Percentiles rank a stretch among this genome's conserved stretches.
Conservation (phyloP, 2,113 vertebrate species). For the Cavia porcellus region DNA sequence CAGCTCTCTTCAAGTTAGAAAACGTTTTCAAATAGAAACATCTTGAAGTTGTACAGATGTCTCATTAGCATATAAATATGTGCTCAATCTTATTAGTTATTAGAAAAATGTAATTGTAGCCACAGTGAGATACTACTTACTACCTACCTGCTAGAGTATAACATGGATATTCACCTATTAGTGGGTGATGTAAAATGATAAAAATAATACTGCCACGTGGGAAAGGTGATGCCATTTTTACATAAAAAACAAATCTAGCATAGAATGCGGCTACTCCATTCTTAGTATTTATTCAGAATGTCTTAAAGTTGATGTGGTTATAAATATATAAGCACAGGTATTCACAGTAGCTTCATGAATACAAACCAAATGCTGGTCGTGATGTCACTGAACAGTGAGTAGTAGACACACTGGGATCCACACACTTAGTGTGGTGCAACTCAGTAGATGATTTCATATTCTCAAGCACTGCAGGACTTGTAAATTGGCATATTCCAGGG, state of each 20-base stretch:
- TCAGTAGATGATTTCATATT: too few species aligned
- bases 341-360: not conserved
- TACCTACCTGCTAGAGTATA: not conserved
- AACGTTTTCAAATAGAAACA: constrained; percentile 10
- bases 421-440: not conserved
- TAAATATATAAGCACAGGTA: not conserved
- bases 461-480: not conserved
- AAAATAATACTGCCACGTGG: not conserved
- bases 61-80: not conserved
- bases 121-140: not conserved
- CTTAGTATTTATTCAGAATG: not conserved
- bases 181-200: not conserved
- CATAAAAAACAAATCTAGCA: not conserved
- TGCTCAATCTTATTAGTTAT: not conserved
- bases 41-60: not conserved
- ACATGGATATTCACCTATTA: not conserved
- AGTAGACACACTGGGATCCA: not conserved
- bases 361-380: not conserved
- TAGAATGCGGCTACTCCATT: not conserved
- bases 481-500: not conserved
- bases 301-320: not conserved
- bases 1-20: not conserved
- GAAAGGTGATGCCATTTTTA: constrained; percentile 1
- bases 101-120: not conserved
- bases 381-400: not conserved